Percentiles rank a stretch among this genome's conserved stretches.
phyloP scores from a whole-genome alignment of 2,113 vertebrate genomes.

The Eonycteris spelaea region DNA sequence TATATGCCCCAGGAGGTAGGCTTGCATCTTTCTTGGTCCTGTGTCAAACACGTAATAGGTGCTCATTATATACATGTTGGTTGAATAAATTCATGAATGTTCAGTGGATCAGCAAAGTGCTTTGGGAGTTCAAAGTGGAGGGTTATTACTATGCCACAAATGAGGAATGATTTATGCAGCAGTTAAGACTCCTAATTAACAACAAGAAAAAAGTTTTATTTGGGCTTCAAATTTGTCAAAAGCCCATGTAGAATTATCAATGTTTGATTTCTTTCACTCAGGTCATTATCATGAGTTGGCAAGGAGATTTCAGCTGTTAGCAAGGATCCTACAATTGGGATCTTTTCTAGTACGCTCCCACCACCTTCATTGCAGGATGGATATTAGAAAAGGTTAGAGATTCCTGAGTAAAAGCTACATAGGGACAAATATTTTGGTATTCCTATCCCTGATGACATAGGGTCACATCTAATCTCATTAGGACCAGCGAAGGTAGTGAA shows the following conservation, averaged over 20 bases:
- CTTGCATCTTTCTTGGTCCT: neutral
- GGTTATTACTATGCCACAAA: neutral
- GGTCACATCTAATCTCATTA: neutral
- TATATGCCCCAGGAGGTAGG: neutral
- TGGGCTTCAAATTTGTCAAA: neutral
- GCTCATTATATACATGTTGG: neutral
- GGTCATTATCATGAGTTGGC: neutral
- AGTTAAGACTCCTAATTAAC: neutral
- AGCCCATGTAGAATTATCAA: neutral
- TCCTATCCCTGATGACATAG: neutral
- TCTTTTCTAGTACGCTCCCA: neutral
- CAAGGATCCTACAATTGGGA: neutral
- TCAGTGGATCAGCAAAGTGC: neutral
- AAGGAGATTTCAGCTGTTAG: neutral
- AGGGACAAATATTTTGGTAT: neutral
- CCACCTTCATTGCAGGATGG: neutral
- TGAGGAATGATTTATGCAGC: neutral
- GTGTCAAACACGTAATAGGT: neutral
- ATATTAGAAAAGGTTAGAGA: neutral
- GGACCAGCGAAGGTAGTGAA: neutral
- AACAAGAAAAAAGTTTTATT: neutral
- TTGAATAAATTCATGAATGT: neutral
- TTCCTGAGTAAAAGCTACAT: neutral
- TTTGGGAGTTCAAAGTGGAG: neutral
- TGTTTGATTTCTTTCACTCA: neutral